Evolutionary conservation across 1,140 invertebrate genomes (phyloP).

Genomic region (Caenorhabditis elegans): DNA sequence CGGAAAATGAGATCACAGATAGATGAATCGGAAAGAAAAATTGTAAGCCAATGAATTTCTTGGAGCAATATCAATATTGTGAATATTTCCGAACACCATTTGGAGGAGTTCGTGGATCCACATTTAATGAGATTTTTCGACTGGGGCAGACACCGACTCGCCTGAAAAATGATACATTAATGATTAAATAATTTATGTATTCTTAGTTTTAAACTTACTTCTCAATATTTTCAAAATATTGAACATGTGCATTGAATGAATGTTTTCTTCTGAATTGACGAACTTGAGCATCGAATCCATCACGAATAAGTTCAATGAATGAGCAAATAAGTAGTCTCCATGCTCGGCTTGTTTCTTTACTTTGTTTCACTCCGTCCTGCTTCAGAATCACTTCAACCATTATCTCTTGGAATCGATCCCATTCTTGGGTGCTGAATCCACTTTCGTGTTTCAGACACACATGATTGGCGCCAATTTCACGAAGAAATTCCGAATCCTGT

Average conservation of each 20-base stretch:
- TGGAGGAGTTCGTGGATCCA: neutral
- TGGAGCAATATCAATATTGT: neutral
- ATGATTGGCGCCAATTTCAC: conserved; percentile 32
- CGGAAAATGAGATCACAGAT: neutral
- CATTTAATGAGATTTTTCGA: conserved; percentile 3
- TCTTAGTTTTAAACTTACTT: neutral
- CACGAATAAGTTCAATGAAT: conserved; percentile 27
- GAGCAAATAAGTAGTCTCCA: conserved; percentile 33
- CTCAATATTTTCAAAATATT: conserved; percentile 32
- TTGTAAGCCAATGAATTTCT: no score
- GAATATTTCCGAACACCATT: neutral
- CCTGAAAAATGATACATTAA: neutral
- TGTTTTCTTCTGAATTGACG: conserved; percentile 24
- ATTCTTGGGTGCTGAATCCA: neutral
- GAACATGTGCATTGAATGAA: conserved; percentile 36
- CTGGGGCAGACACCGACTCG: conserved; percentile 1
- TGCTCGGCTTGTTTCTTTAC: conserved; percentile 36
- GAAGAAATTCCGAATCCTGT: conserved; percentile 18
- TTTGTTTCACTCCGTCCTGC: conserved; percentile 34
- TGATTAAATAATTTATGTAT: neutral
- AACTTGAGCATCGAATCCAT: conserved; percentile 28
- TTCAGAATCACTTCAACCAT: conserved; percentile 38
- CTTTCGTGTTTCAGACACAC: neutral
- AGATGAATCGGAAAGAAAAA: neutral
- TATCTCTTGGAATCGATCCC: conserved; percentile 36